phyloP scores from a whole-genome alignment of 1,140 invertebrate species.

The Drosophila ambigua region DNA sequence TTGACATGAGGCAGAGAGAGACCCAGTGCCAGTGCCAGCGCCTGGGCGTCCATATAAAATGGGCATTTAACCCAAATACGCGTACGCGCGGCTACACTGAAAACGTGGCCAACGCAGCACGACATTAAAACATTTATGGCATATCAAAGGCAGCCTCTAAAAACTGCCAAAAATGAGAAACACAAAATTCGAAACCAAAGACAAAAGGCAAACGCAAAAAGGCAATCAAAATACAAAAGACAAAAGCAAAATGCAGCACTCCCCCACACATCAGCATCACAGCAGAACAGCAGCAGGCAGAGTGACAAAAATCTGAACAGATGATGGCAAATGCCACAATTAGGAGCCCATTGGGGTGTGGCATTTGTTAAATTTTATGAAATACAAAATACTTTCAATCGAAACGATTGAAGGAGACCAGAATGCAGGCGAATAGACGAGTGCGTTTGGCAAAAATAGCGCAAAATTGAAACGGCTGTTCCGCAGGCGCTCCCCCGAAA shows the following conservation, averaged over 20 bases:
- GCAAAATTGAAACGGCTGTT: slow-evolving; percentile 69
- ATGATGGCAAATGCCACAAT: slow-evolving; percentile 62
- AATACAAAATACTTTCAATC: slow-evolving; percentile 53
- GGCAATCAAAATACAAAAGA: slow-evolving; percentile 13
- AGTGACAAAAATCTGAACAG: slow-evolving; percentile 26
- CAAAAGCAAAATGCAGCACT: slow-evolving; percentile 42
- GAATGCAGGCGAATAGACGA: slow-evolving; percentile 40
- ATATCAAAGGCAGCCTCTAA: slow-evolving; percentile 39
- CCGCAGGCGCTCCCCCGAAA: slow-evolving; percentile 20
- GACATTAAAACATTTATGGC: slow-evolving; percentile 69
- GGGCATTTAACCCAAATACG: slow-evolving; percentile 76
- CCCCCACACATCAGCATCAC: slow-evolving; percentile 20
- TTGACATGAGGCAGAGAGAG: slow-evolving; percentile 38
- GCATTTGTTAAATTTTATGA: slow-evolving; percentile 36
- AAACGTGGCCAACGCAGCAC: slow-evolving; percentile 69
- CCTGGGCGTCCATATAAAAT: slow-evolving; percentile 58
- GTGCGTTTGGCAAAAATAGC: slow-evolving; percentile 61
- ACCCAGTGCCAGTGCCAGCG: neutral
- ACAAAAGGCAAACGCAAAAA: slow-evolving; percentile 23
- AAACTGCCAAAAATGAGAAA: slow-evolving; percentile 67
- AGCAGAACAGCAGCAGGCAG: neutral
- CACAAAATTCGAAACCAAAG: slow-evolving; percentile 21
- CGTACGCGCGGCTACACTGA: slow-evolving; percentile 58
- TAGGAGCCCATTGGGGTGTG: slow-evolving; percentile 36
- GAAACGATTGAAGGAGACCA: slow-evolving; percentile 54